Percentiles rank a stretch among this genome's conserved stretches.
Conservation (phyloP, 2,113 vertebrate species). For the Mystacornis crossleyi region DNA sequence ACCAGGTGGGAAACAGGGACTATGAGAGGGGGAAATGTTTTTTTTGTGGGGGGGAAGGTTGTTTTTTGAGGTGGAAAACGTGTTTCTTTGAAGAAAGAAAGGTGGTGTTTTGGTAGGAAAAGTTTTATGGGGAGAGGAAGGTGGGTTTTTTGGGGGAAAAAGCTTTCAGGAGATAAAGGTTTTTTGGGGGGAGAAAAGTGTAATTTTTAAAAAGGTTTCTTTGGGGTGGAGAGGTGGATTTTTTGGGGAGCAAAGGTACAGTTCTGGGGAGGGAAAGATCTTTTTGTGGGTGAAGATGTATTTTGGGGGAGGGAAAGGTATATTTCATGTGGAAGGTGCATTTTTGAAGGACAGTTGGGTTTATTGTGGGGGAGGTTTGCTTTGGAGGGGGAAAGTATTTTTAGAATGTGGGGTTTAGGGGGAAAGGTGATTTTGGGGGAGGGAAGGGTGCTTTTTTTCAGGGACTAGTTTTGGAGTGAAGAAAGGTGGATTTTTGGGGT, state of each 20-base stretch:
- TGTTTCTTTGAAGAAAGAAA: not conserved
- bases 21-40: fast-evolving
- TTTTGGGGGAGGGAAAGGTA: fast-evolving
- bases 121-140: not conserved
- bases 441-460: not conserved
- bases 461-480: not conserved
- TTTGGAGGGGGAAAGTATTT: not conserved
- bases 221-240: not conserved
- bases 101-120: not conserved
- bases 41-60: too few relatives aligned
- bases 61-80: not conserved
- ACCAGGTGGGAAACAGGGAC: not conserved
- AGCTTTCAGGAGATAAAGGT: not conserved
- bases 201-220: not conserved
- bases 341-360: not conserved
- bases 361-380: not conserved
- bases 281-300: too few relatives aligned
- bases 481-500: not conserved
- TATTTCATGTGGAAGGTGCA: fast-evolving
- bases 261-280: not conserved
- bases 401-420: fast-evolving
- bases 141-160: fast-evolving
- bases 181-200: not conserved
- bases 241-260: not conserved
- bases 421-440: not conserved